Base-by-base conservation (phyloP, 2,113 vertebrate genomes). In the Leucopternis melanops region DNA sequence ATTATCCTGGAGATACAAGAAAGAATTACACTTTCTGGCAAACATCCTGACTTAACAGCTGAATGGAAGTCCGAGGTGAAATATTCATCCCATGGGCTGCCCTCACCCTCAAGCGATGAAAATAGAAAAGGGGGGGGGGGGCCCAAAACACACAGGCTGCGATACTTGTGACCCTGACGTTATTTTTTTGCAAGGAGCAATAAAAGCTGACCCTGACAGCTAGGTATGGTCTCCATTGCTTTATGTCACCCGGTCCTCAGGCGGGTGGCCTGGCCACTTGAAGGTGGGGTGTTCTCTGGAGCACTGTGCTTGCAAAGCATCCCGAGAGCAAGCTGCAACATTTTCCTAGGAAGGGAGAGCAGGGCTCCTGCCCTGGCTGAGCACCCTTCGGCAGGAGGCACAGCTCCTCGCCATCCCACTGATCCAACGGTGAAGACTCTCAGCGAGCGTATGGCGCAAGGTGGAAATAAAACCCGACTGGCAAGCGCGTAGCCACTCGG, bases 21-120 rank as follows among this genome's bases (percentile, higher is more conserved):
- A 88, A 86, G 91, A 92, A 95, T 71, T 88, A 52, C 16, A 25
- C 74, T 88, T 52, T 52, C 86, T 90, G 92, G 90, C 83, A 90
- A 91, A 77, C 49, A 72, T 80, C 71, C 81, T 85, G 71, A 73
- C 10, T 86, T 89, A 86, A 91, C 74, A 93, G 90, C 86, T 93
- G 91, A 95, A 83, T 91, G 73, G 36, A 77, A 90, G 81, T 87
- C 83, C 11, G 3, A 49, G 94, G 78, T 82, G 81, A 95, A 90
- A 90, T 63, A 87, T 23, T 79, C 79, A 65, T 90, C 81, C 90
- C 82, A 73, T 47, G 67, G 81, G 45, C 75, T 85, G 66, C 69
- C 32, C 57, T 92, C 54, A 75, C 54, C 73, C 70, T 90, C 63
- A 61, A 78, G 65, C 74, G 83, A 94, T 26, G 17, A 92, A 88